Conservation (phyloP, 2,888 invertebrate species). For the Smittia aterrima region DNA sequence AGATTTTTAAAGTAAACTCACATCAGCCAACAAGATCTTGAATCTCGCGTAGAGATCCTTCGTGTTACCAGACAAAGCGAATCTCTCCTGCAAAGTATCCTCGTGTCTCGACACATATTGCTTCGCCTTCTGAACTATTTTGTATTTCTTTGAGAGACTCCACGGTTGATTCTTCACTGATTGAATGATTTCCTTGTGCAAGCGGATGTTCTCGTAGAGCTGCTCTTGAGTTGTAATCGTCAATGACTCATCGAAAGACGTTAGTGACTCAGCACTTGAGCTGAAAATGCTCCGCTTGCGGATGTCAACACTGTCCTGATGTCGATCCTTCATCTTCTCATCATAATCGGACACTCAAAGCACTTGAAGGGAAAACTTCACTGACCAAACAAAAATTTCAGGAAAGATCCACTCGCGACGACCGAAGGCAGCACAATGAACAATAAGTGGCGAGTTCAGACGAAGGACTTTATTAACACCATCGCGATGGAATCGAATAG, state of each 20-base stretch:
- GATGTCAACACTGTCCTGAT: slow-evolving; percentile 22
- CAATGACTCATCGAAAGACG: slow-evolving; percentile 37
- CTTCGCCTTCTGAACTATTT: slow-evolving; percentile 69
- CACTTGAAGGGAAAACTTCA: not conserved
- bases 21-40: slow-evolving; percentile 76
- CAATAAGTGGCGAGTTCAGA: not conserved
- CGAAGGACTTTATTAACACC: slow-evolving; percentile 19
- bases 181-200: slow-evolving; percentile 88
- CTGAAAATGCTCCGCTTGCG: slow-evolving; percentile 36
- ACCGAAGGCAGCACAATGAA: slow-evolving; percentile 25
- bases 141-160: slow-evolving; percentile 77
- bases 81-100: slow-evolving; percentile 81
- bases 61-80: slow-evolving; percentile 86
- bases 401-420: slow-evolving; percentile 30
- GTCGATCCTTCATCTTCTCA: slow-evolving; percentile 1
- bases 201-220: slow-evolving; percentile 83
- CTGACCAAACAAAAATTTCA: not conserved
- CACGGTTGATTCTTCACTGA: slow-evolving; percentile 84
- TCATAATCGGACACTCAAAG: not conserved
- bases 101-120: slow-evolving; percentile 82
- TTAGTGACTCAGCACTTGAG: slow-evolving; percentile 35
- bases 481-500: not conserved
- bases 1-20: slow-evolving; percentile 53
- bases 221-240: slow-evolving; percentile 69
- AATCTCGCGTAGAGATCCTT: slow-evolving; percentile 80